Conservation (phyloP, 2,113 vertebrate species). For the Rhadina sibilatrix region DNA sequence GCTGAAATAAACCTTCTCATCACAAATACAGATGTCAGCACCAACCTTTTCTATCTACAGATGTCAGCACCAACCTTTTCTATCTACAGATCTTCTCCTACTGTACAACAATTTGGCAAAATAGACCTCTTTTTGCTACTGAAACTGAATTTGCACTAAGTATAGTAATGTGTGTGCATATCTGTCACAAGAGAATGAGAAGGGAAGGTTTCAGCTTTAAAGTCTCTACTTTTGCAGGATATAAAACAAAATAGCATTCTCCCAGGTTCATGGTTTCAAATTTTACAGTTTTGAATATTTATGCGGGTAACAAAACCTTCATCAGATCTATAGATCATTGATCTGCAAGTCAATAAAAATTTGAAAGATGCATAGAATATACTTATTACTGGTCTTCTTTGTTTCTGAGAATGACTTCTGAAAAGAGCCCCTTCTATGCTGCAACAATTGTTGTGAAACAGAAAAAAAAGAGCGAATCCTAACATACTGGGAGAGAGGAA, state of each 20-base stretch:
- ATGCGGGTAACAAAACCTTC: background rate
- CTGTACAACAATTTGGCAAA: background rate
- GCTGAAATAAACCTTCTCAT: background rate
- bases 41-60: background rate
- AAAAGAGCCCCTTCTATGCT: background rate
- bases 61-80: background rate
- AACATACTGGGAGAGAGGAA: background rate
- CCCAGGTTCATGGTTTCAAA: background rate
- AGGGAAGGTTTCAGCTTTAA: background rate
- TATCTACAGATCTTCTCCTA: background rate
- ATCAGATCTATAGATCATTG: background rate
- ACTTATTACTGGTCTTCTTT: background rate
- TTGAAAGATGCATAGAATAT: background rate
- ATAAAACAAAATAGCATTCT: background rate
- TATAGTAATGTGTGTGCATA: background rate
- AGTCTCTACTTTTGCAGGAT: background rate
- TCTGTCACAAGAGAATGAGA: background rate
- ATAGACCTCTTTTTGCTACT: background rate
- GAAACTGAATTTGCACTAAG: background rate
- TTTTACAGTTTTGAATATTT: background rate
- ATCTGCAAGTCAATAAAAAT: background rate
- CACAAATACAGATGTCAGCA: rapidly evolving
- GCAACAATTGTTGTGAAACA: background rate
- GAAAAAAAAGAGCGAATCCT: background rate
- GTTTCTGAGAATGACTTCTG: background rate